Base-by-base conservation (phyloP, 2,888 invertebrate species). In the Lepidochitona cinerea region DNA sequence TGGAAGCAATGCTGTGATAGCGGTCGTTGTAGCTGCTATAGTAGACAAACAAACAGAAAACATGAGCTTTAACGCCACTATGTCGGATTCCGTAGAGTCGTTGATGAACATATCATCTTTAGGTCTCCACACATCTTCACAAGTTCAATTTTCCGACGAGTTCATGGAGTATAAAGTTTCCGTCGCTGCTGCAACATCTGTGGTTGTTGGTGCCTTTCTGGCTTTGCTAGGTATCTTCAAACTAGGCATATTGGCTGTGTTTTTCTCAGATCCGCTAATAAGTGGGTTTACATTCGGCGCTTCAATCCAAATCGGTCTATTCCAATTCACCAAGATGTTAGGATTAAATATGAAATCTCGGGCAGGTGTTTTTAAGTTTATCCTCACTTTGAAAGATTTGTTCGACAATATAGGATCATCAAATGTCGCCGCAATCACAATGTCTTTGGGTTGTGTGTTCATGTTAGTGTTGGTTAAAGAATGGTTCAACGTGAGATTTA, bases 361-460 rank as follows among this genome's bases (percentile, higher is more conserved):
- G 6, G 74, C 79, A 41, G 84, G 83, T 36, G 74, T 76, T 1
- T 84, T 84, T 2, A 83, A 84, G 65, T 41, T 84, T 6, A 66
- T 84, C 18, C 65, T 71, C 18, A 93, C 93, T 0, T 90, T 93
- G 66, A 90, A 92, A 23, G 93, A 93, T 84, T 91, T 94, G 68
- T 90, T 93, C 77, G 89, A 91, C 74, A 90, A 92, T 78, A 89
- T 95, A 76, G 82, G 91, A 1, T 83, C 92, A 26, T 90, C 93
- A 9, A 95, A 96, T 89, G 87, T 92, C 80, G 92, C 93, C 0
- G 94, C 96, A 0, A 88, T 95, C 32, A 88, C 93, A 32, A 93
- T 95, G 59, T 95, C 96, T 0, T 79, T 92, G n/a, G 91, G 94
- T 53, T 93, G 94, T 1, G 93, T 95, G 66, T 80, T 93, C 32